phyloP scores from a whole-genome alignment of 1,140 invertebrate species.

The Idris sp. region DNA sequence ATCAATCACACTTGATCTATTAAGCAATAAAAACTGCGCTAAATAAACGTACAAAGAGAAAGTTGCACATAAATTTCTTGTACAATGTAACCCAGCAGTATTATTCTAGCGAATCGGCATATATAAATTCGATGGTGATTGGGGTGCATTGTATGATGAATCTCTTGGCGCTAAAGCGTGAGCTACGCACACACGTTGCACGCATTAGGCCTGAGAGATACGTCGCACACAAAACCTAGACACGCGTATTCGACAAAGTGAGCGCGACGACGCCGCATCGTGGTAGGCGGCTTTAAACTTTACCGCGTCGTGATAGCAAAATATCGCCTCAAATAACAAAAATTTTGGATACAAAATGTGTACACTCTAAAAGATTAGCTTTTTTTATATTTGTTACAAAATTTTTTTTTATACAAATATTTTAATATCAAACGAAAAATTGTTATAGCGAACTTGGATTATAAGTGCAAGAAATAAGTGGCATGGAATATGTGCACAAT shows the following conservation, averaged over 20 bases:
- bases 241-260: conserved; percentile 55
- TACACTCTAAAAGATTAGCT: too few species aligned
- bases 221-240: conserved; percentile 18
- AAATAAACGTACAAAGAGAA: conserved; percentile 18
- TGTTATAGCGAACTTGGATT: too few species aligned
- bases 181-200: conserved; percentile 39
- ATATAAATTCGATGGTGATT: conserved; percentile 47
- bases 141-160: conserved; percentile 52
- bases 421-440: too few species aligned
- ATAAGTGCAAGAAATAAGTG: too few species aligned
- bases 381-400: too few species aligned
- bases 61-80: conserved; percentile 22
- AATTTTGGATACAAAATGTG: too few species aligned
- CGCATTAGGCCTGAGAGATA: conserved; percentile 38
- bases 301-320: conserved; percentile 17
- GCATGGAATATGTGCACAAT: too few species aligned
- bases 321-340: too few species aligned
- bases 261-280: conserved; percentile 50
- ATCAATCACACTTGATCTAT: too few species aligned
- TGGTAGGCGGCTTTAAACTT: conserved; percentile 30
- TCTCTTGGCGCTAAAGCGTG: conserved; percentile 46
- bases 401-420: too few species aligned
- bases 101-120: conserved; percentile 33
- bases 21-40: too few species aligned
- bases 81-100: conserved; percentile 32